These are phyloP conservation scores for Scleropages formosus DNA, from an alignment of 2,797 vertebrate genomes.

Conservation along the genomic window DNA sequence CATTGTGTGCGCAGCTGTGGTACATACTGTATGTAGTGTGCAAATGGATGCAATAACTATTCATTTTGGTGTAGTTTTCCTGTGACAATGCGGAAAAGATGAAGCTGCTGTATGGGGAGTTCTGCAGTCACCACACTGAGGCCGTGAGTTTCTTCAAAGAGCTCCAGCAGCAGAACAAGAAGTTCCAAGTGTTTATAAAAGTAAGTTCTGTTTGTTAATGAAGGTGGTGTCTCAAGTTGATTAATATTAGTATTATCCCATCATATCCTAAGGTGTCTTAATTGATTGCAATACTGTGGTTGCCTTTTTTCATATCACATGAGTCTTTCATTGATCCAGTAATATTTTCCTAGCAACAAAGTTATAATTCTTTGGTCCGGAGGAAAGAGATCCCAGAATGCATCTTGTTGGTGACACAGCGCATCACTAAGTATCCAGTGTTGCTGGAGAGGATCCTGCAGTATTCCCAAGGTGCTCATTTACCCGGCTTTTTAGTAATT, in stretches of 20 bases:
- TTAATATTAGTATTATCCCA: no score
- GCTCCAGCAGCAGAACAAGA: conserved; percentile 89
- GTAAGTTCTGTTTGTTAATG: conserved; percentile 60
- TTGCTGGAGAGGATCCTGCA: conserved; percentile 90
- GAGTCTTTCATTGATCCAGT: neutral
- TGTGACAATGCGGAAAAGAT: conserved; percentile 86
- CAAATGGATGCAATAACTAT: conserved; percentile 22
- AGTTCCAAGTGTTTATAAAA: conserved; percentile 92
- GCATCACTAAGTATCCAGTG: conserved; percentile 96
- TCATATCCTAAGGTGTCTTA: no score
- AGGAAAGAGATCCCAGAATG: conserved; percentile 92
- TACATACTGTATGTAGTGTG: neutral
- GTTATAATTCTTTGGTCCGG: conserved; percentile 84
- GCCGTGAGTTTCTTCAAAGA: conserved; percentile 93
- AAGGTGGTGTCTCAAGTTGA: neutral
- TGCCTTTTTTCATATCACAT: conserved; percentile 8
- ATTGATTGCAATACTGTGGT: no score
- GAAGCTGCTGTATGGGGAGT: conserved; percentile 88
- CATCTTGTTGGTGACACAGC: conserved; percentile 92
- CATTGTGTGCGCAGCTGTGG: neutral
- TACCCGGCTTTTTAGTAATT: no score
- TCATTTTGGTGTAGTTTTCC: conserved; percentile 77
- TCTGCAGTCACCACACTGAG: conserved; percentile 93
- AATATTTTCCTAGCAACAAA: conserved; percentile 77
- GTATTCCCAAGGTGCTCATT: conserved; percentile 78